Base-by-base conservation (phyloP, 1,140 invertebrate species). In the Drosophila ercepeae region DNA sequence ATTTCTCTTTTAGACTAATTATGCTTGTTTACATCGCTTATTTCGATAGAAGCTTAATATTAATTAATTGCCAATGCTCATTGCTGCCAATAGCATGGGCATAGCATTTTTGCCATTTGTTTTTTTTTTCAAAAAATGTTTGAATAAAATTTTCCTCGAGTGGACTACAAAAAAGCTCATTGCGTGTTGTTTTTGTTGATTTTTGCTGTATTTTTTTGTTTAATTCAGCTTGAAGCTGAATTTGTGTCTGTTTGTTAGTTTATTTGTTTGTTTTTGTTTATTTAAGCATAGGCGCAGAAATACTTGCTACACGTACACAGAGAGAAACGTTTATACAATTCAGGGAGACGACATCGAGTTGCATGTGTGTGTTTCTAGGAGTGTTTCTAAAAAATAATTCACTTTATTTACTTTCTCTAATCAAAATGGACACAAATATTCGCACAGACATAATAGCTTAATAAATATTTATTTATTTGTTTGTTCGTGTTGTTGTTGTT, bases 81-180 rank as follows among this genome's bases (percentile, higher is more conserved):
- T 27, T n/a, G n/a, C n/a, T n/a, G n/a, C n/a, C n/a, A n/a, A 18
- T 52, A 51, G 46, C 52, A 16, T 13, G 6, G 57, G 32, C 36
- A 52, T 48, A 57, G 16, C 48, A 34, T 34, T 39, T 25, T 61
- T 6, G 53, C 59, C 59, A 61, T 64, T 64, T 39, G n/a, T n/a
- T n/a, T n/a, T n/a, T n/a, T n/a, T n/a, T n/a, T n/a, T n/a, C n/a
- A n/a, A 61, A 64, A 63, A 61, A 41, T 27, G 29, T 60, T 63
- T 55, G 14, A 21, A 48, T 57, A 48, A 23, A 64, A 61, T 61
- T 64, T 48, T 59, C 42, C 46, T 57, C 18, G 53, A 63, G 53
- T 64, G 29, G 36, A 53, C 60, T 86, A 81, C 58, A 75, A 88
- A 86, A 81, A 86, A 86, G 81, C 81, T 86, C 81, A 74, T 76